Percentiles rank a stretch among this genome's conserved stretches.
Evolutionary conservation across 2,113 vertebrate genomes (phyloP).

Genomic region (Smithornis capensis): DNA sequence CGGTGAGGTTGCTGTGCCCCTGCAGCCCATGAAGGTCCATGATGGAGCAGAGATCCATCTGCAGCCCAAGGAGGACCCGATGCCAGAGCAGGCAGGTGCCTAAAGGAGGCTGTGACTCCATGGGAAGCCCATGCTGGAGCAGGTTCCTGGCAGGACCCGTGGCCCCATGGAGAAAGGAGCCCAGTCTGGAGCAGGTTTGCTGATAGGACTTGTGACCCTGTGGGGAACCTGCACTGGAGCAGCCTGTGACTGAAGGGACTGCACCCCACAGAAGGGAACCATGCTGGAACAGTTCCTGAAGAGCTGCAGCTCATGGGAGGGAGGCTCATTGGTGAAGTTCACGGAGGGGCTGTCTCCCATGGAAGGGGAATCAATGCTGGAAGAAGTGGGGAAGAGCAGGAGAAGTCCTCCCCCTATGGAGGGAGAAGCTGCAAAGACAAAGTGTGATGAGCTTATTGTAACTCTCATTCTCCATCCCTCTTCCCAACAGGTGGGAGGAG

Average conservation of each 20-base stretch:
- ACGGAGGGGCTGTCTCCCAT: neutral
- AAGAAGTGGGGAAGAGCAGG: too few species aligned
- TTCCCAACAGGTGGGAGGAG: rapidly evolving
- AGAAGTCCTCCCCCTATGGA: neutral
- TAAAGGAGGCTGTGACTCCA: neutral
- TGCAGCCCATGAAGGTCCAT: neutral
- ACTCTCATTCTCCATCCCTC: neutral
- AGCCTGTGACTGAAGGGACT: too few species aligned
- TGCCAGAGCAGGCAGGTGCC: neutral
- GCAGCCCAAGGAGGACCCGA: neutral
- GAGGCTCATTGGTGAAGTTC: rapidly evolving
- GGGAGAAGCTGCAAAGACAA: neutral
- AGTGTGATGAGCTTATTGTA: rapidly evolving
- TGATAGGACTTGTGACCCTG: neutral
- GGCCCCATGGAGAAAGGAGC: neutral
- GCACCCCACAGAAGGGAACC: too few species aligned
- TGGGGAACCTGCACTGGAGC: too few species aligned
- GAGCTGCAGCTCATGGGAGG: neutral
- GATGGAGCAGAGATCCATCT: neutral
- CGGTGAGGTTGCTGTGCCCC: neutral
- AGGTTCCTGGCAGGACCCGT: neutral
- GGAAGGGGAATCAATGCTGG: rapidly evolving
- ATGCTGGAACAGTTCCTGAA: rapidly evolving
- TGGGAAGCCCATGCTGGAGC: neutral
- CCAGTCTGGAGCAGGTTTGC: rapidly evolving